phyloP scores from a whole-genome alignment of 2,113 vertebrate species.

The Acrocephalus kingi region DNA sequence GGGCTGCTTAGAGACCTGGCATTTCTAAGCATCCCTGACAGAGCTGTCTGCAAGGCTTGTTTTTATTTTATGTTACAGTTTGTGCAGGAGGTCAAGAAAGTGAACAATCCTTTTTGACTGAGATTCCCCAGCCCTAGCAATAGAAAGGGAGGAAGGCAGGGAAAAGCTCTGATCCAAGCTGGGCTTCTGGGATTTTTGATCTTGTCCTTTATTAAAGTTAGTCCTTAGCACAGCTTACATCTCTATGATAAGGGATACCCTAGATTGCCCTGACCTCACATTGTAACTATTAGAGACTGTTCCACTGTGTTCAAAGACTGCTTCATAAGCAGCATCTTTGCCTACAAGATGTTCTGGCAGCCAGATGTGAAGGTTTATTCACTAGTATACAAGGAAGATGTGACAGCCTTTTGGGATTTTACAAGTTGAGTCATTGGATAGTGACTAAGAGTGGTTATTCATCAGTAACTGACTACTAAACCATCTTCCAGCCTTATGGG shows the following conservation, averaged over 20 bases:
- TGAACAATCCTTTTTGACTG: not conserved
- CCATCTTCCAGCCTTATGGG: not conserved
- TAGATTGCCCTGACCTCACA: not conserved
- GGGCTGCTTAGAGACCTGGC: not conserved
- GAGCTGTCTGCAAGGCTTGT: not conserved
- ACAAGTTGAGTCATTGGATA: constrained; percentile 29
- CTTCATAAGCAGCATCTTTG: not conserved
- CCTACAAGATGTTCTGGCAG: not conserved
- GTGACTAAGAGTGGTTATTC: constrained; percentile 50
- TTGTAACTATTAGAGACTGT: not conserved
- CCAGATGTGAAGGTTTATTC: constrained; percentile 30
- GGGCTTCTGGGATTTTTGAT: not conserved
- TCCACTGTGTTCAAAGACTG: not conserved
- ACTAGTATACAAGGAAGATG: not conserved
- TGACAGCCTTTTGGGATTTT: not conserved
- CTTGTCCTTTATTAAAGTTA: not conserved
- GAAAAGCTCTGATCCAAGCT: not conserved
- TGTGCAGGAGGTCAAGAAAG: not conserved
- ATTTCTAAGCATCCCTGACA: not conserved
- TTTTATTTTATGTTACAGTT: not conserved
- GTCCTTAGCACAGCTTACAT: not conserved
- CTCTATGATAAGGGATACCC: not conserved
- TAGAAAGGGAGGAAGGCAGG: not conserved
- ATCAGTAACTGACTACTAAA: not conserved
- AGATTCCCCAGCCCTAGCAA: not conserved